A percentile compares a stretch with the other conserved stretches of the same genome.
Evolutionary conservation across 2,797 vertebrate genomes (phyloP).

Genomic region (Craterocephalus amniculus): DNA sequence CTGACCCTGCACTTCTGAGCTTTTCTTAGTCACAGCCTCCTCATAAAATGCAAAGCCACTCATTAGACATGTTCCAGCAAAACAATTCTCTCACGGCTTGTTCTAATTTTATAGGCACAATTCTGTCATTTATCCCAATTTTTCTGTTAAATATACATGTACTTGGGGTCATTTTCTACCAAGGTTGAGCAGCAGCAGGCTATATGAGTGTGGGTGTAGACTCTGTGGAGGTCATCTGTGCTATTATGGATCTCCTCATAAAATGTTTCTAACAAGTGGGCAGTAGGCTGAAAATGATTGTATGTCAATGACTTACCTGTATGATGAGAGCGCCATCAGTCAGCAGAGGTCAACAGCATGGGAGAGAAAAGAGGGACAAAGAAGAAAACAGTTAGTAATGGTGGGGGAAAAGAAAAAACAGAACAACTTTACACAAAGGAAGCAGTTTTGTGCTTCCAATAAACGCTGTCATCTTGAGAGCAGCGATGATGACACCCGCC

Average conservation of each 20-base stretch:
- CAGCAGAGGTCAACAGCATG: slow-evolving; percentile 19
- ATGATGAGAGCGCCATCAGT: slow-evolving; percentile 23
- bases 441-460: slow-evolving; percentile 20
- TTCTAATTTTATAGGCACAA: slow-evolving; percentile 56
- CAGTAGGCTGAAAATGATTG: slow-evolving; percentile 28
- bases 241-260: slow-evolving; percentile 45
- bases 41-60: slow-evolving; percentile 42
- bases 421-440: slow-evolving; percentile 3
- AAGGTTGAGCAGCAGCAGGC: slow-evolving; percentile 8
- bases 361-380: slow-evolving; percentile 16
- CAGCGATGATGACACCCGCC: slow-evolving; percentile 29
- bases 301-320: slow-evolving; percentile 72
- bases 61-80: slow-evolving; percentile 52
- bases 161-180: slow-evolving; percentile 31
- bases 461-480: slow-evolving; percentile 40
- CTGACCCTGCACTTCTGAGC: slow-evolving; percentile 42
- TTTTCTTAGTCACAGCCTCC: slow-evolving; percentile 45
- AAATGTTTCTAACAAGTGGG: slow-evolving; percentile 33
- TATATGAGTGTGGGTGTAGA: neutral
- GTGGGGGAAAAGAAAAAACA: neutral
- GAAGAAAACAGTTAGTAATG: slow-evolving; percentile 9
- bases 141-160: slow-evolving; percentile 8
- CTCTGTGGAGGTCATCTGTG: slow-evolving; percentile 46
- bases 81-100: slow-evolving; percentile 39
- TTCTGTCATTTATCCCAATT: slow-evolving; percentile 19